A percentile compares a stretch with the other conserved stretches of the same genome.
These are phyloP conservation scores for Seira ritae DNA, from an alignment of 2,888 invertebrate species.

Conservation along the genomic window DNA sequence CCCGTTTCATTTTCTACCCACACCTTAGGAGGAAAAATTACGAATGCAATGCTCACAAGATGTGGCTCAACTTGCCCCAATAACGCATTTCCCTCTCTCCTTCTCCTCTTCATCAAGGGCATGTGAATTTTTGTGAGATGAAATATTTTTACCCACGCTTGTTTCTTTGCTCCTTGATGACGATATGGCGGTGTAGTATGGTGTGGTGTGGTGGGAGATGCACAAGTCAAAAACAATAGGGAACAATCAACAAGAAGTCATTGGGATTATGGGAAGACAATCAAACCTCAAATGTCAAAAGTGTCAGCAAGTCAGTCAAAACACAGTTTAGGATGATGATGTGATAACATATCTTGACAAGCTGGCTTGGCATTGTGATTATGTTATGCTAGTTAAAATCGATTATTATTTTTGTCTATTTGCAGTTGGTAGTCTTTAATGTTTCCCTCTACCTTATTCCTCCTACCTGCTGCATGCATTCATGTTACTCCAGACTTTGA, in stretches of 20 bases:
- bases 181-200: background rate
- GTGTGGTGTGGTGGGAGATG: background rate
- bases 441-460: no score
- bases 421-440: no score
- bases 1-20: background rate
- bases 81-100: background rate
- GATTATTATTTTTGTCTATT: no score
- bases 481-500: no score
- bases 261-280: slow-evolving; percentile 31
- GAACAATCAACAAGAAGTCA: background rate
- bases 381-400: no score
- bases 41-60: background rate
- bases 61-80: slow-evolving; percentile 2
- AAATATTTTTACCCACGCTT: background rate
- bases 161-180: background rate
- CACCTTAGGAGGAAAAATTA: background rate
- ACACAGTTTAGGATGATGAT: slow-evolving; percentile 30
- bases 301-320: slow-evolving; percentile 54
- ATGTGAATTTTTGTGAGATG: background rate
- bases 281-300: slow-evolving; percentile 51
- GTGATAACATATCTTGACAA: slow-evolving; percentile 52
- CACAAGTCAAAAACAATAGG: slow-evolving; percentile 36
- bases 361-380: no score
- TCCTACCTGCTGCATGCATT: no score
- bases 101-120: background rate